Percentiles rank a stretch among this genome's conserved stretches.
Evolutionary conservation across 2,888 invertebrate genomes (phyloP).

Genomic region (Plagodis dolabraria): DNA sequence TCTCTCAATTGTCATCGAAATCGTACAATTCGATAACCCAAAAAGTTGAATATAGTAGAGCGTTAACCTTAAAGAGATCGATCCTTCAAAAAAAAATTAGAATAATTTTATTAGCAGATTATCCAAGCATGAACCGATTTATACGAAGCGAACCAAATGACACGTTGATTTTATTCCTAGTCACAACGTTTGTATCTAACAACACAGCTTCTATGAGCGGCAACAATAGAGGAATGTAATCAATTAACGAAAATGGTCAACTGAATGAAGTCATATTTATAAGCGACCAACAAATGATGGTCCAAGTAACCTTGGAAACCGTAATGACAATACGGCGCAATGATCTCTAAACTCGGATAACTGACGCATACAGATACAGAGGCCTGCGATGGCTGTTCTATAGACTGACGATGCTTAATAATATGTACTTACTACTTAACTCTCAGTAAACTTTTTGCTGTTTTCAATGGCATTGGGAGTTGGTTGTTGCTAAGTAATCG

Average conservation of each 20-base stretch:
- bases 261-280: slow-evolving; percentile 58
- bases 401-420: too few relatives aligned
- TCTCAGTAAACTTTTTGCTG: too few relatives aligned
- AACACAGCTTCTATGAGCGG: slow-evolving; percentile 8
- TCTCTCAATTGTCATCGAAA: too few relatives aligned
- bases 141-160: slow-evolving; percentile 10
- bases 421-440: too few relatives aligned
- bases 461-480: too few relatives aligned
- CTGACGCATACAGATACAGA: slow-evolving; percentile 44
- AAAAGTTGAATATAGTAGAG: too few relatives aligned
- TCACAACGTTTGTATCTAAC: slow-evolving; percentile 1
- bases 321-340: slow-evolving; percentile 49
- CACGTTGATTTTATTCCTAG: slow-evolving; percentile 5
- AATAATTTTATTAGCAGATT: too few relatives aligned
- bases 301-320: slow-evolving; percentile 47
- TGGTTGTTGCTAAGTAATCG: too few relatives aligned
- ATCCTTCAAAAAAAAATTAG: too few relatives aligned
- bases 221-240: slow-evolving; percentile 29
- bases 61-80: too few relatives aligned
- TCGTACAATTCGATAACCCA: too few relatives aligned
- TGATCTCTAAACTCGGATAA: slow-evolving; percentile 48
- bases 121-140: neutral
- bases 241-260: slow-evolving; percentile 51
- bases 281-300: slow-evolving; percentile 43
- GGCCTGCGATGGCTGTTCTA: slow-evolving; percentile 6